These are phyloP conservation scores for Ascidia mentula DNA, from an alignment of 23 tunicate genomes.

Conservation along the genomic window DNA sequence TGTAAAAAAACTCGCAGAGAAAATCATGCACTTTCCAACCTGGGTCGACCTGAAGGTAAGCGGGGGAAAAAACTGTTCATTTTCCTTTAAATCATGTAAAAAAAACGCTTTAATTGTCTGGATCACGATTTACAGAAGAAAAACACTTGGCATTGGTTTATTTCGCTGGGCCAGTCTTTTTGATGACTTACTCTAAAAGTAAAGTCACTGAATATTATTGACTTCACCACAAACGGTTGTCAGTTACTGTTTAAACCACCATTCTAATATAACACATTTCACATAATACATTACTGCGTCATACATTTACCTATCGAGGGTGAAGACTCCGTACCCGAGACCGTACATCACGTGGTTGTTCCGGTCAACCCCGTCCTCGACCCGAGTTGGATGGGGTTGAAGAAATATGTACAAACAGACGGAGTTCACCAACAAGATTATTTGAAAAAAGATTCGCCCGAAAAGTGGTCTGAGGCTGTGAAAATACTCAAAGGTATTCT, in stretches of 20 bases:
- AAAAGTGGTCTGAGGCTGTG: conserved; percentile 72
- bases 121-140: background rate
- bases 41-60: conserved; percentile 95
- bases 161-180: background rate
- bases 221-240: too few relatives aligned
- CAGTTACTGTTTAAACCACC: too few relatives aligned
- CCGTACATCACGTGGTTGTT: conserved; percentile 91
- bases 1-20: conserved; percentile 88
- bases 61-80: too few relatives aligned
- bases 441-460: conserved; percentile 37
- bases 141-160: background rate
- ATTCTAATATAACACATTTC: too few relatives aligned
- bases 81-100: background rate
- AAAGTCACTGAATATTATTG: too few relatives aligned
- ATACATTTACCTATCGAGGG: too few relatives aligned
- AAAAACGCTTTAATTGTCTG: background rate
- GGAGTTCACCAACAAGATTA: conserved; percentile 73
- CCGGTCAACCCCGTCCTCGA: conserved; percentile 69
- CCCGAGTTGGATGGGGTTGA: conserved; percentile 73
- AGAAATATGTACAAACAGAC: conserved; percentile 51
- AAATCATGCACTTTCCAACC: conserved; percentile 90
- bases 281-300: too few relatives aligned
- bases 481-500: conserved; percentile 92
- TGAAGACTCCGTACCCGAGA: conserved; percentile 93
- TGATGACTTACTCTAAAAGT: too few relatives aligned